Percentiles rank a stretch among this genome's conserved stretches.
These are phyloP conservation scores for Thumatha senex DNA, from an alignment of 2,888 invertebrate genomes.

Conservation along the genomic window DNA sequence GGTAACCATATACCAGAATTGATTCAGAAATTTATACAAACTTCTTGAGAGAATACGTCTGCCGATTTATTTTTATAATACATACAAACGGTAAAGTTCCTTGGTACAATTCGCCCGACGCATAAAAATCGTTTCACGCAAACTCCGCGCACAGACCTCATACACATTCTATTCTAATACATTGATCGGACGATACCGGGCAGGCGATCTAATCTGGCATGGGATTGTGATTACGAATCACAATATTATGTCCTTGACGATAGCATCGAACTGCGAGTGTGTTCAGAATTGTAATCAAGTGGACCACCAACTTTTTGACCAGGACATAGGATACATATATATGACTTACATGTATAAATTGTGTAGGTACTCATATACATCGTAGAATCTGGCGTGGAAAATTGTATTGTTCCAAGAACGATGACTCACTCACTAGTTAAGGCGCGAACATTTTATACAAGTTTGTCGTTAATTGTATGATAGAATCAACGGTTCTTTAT, in stretches of 20 bases:
- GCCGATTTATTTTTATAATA: conserved; percentile 48
- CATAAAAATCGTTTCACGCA: conserved; percentile 58
- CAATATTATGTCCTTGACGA: conserved; percentile 74
- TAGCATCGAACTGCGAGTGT: conserved; percentile 56
- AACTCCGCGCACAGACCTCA: conserved; percentile 42
- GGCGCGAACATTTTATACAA: conserved; percentile 10
- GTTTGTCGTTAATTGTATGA: conserved; percentile 7
- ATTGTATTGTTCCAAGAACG: conserved; percentile 39
- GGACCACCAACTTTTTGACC: conserved; percentile 70
- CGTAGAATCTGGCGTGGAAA: conserved; percentile 41
- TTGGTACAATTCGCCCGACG: conserved; percentile 46
- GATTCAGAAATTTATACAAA: too few relatives aligned
- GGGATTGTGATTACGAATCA: conserved; percentile 67
- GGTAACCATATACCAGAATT: too few relatives aligned
- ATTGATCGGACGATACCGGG: conserved; percentile 62
- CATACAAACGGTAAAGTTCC: conserved; percentile 50
- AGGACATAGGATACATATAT: conserved; percentile 21
- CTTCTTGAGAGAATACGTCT: conserved; percentile 1
- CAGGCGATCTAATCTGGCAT: conserved; percentile 71
- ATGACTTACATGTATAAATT: conserved; percentile 1
- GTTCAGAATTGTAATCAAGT: conserved; percentile 69
- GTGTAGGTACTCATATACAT: conserved; percentile 26
- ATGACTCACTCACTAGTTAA: conserved; percentile 12
- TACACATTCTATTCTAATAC: conserved; percentile 67
- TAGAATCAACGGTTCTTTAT: background rate